Conservation (phyloP, 2,113 vertebrate species). For the Talpa occidentalis region DNA sequence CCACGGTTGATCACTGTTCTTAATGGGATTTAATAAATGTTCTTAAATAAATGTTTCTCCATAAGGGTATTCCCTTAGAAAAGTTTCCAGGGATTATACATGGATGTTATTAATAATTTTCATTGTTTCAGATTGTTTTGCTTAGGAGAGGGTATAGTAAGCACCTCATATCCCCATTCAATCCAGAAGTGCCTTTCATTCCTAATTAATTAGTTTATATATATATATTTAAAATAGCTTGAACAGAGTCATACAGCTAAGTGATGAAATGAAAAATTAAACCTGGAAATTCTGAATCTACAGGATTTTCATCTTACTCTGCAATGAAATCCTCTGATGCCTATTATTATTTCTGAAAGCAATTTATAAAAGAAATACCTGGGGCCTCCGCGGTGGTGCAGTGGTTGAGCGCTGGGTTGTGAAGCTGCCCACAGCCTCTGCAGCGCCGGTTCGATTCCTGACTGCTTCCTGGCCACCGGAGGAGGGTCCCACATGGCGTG, state of each 20-base stretch:
- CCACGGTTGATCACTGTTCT: neutral
- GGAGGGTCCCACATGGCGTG: too few relatives aligned
- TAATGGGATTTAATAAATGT: neutral
- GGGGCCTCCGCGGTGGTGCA: too few relatives aligned
- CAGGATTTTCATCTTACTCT: accelerated
- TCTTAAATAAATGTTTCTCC: neutral
- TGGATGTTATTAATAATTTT: neutral
- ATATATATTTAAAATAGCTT: neutral
- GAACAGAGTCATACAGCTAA: neutral
- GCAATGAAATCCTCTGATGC: neutral
- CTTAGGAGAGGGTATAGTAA: neutral
- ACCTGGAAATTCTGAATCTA: neutral
- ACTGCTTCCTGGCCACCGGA: too few relatives aligned
- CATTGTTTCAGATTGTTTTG: neutral
- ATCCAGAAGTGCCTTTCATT: neutral
- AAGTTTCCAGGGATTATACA: neutral
- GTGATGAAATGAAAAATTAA: neutral
- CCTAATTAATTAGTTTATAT: neutral
- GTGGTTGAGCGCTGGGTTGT: too few relatives aligned
- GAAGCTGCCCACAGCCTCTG: too few relatives aligned
- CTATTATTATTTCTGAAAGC: neutral
- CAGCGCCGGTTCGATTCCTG: too few relatives aligned
- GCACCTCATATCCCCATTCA: neutral
- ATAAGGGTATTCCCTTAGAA: neutral
- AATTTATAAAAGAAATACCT: neutral